These are phyloP conservation scores for Hydropsyche tenuis DNA, from an alignment of 1,140 invertebrate species.

Conservation along the genomic window DNA sequence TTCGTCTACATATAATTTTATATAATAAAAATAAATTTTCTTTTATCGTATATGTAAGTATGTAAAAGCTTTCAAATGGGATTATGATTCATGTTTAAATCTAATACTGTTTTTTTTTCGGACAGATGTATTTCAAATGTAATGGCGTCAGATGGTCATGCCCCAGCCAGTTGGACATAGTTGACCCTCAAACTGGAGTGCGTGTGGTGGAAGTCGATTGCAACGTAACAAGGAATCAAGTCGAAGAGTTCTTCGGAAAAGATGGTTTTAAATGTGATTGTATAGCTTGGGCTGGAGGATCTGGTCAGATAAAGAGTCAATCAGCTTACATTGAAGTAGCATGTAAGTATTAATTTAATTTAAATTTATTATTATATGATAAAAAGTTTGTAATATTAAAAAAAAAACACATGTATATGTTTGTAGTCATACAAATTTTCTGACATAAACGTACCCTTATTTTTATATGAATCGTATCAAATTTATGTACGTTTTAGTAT, in stretches of 20 bases:
- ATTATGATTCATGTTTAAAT: too few species aligned
- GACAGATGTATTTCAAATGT: conserved; percentile 80
- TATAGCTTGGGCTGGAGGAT: conserved; percentile 78
- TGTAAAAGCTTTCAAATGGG: too few species aligned
- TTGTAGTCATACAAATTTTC: too few species aligned
- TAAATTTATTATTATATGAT: too few species aligned
- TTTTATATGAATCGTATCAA: too few species aligned
- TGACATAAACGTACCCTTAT: too few species aligned
- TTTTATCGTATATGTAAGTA: too few species aligned
- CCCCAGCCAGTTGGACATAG: conserved; percentile 64
- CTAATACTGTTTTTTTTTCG: conserved; percentile 53
- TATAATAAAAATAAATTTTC: too few species aligned
- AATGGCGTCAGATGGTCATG: conserved; percentile 72
- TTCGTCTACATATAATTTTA: too few species aligned
- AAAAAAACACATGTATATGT: too few species aligned
- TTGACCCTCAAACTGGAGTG: conserved; percentile 85
- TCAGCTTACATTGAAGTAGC: conserved; percentile 83
- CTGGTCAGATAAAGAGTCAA: conserved; percentile 77
- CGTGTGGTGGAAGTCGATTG: conserved; percentile 84
- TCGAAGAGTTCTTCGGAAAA: conserved; percentile 87
- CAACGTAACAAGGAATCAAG: conserved; percentile 83
- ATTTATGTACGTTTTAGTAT: too few species aligned
- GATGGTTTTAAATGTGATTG: conserved; percentile 90
- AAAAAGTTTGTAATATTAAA: too few species aligned
- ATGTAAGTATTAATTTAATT: conserved; percentile 73